Base-by-base conservation (phyloP, 2,113 vertebrate genomes). In the Macheiramphus alcinus region DNA sequence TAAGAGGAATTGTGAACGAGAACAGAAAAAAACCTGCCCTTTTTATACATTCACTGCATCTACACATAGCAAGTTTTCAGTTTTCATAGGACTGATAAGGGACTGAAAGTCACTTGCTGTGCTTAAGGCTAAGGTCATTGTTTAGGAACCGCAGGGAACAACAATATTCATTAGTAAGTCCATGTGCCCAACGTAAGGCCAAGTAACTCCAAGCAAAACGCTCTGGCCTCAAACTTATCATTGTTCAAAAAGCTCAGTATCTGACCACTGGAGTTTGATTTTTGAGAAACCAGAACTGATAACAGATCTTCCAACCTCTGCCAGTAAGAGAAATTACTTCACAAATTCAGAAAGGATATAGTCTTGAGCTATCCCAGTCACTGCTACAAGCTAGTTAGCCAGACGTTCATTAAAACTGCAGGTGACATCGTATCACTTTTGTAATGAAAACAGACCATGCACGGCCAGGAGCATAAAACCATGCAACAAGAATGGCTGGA, bases 121-220 rank as follows among this genome's bases (percentile, higher is more conserved):
- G 36, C 32, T 88, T 73, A 61, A 58, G 13, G 16, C 15, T 83
- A 50, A 88, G n/a, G 72, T 72, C 27, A 42, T 7, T 65, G 42
- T 48, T 86, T 36, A 59, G 9, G 13, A 93, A 88, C 50, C 32
- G 25, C 26, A 87, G 32, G 36, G 76, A 93, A 67, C 21, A 93
- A 67, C 16, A 73, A 32, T 6, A 71, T 15, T 76, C 32, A 19
- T 52, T 42, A 58, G 7, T 20, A 75, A 75, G 23, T 53, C 23
- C 25, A n/a, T 10, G 19, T 32, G 34, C 25, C 71, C 36, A 81
- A 40, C 27, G 53, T 6, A 27, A 0, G 0, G 13, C 17, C 34
- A 86, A 83, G 45, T 38, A 88, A 80, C 34, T 83, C 29, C 29
- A 76, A 55, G 9, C 15, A 85, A 81, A 81, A 78, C 1, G 3